Evolutionary conservation across 1,140 invertebrate genomes (phyloP).

Genomic region (Tetramorium parvispinum): DNA sequence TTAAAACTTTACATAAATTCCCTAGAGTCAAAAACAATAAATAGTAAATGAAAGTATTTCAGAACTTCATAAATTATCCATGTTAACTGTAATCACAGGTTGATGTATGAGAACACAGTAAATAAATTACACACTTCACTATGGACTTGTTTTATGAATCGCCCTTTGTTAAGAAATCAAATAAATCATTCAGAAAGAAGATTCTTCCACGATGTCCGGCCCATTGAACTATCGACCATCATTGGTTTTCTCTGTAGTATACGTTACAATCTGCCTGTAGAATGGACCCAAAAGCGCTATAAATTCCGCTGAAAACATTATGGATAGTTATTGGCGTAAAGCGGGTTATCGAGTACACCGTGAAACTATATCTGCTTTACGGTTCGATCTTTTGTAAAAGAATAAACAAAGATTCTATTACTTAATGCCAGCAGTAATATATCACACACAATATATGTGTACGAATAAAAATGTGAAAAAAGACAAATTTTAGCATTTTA

Average conservation of each 20-base stretch:
- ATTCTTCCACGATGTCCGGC: constrained; percentile 3
- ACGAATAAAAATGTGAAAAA: background rate
- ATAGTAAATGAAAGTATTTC: constrained; percentile 13
- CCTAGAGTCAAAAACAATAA: constrained; percentile 16
- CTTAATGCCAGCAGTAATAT: background rate
- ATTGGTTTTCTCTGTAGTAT: constrained; percentile 3
- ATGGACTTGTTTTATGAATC: constrained; percentile 42
- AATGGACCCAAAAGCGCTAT: background rate
- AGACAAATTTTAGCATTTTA: background rate
- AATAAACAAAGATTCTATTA: background rate
- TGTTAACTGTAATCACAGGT: constrained; percentile 4
- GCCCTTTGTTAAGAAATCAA: constrained; percentile 31
- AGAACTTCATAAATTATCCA: constrained; percentile 28
- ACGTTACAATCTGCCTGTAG: background rate
- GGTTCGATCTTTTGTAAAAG: background rate
- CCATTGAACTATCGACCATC: constrained; percentile 24
- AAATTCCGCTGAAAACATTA: constrained; percentile 35
- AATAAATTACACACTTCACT: constrained; percentile 41
- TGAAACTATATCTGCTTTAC: background rate
- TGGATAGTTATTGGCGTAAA: background rate
- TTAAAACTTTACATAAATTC: constrained; percentile 32
- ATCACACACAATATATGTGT: background rate
- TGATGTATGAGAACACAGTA: constrained; percentile 1
- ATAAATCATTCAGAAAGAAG: constrained; percentile 39
- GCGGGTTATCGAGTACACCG: background rate